Evolutionary conservation across 2,113 vertebrate species (phyloP).

Genomic region (Rhegmatorhina hoffmannsi): DNA sequence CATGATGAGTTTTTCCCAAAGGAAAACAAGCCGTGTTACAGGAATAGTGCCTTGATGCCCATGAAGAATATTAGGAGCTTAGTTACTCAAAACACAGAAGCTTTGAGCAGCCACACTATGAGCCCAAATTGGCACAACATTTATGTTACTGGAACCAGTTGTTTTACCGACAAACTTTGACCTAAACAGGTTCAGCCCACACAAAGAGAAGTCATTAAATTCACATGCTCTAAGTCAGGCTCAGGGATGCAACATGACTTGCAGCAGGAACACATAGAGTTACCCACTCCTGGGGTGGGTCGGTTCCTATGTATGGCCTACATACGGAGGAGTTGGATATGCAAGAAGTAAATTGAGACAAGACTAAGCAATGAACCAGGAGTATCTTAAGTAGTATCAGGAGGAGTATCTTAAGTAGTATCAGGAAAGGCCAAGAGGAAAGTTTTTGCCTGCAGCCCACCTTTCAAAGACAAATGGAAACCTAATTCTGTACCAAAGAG

Average conservation of each 20-base stretch:
- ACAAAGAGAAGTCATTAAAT: neutral
- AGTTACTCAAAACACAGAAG: neutral
- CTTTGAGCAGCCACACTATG: neutral
- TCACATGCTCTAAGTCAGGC: neutral
- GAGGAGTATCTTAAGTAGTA: neutral
- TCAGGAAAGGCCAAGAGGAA: neutral
- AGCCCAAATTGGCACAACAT: neutral
- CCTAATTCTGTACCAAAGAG: neutral
- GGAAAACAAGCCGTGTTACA: neutral
- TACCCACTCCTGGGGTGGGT: neutral
- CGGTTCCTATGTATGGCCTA: accelerated
- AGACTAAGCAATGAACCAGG: neutral
- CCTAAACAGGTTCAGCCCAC: neutral
- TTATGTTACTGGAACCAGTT: neutral
- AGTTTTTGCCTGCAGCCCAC: neutral
- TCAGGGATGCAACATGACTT: neutral
- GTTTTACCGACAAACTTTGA: neutral
- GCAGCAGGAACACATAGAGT: accelerated
- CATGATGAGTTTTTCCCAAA: neutral
- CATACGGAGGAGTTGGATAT: neutral
- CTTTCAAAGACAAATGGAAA: neutral
- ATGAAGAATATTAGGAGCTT: neutral
- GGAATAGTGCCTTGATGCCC: neutral
- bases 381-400: neutral
- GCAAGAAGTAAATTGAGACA: neutral